Evolutionary conservation across 2,113 vertebrate genomes (phyloP).

Genomic region (Pomatostomus ruficeps): DNA sequence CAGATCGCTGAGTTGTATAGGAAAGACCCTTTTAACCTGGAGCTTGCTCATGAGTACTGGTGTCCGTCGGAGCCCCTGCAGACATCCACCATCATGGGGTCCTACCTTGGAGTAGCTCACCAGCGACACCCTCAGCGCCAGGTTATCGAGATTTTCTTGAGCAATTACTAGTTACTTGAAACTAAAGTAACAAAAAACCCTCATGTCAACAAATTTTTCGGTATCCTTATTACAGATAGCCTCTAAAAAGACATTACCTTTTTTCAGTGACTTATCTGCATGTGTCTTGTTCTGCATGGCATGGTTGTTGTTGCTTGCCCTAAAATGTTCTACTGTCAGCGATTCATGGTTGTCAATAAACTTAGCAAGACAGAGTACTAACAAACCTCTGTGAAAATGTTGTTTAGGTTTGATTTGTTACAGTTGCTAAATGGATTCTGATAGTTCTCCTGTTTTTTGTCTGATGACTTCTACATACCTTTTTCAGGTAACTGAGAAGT

Average conservation of each 20-base stretch:
- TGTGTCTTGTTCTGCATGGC: not conserved
- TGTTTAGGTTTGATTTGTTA: not conserved
- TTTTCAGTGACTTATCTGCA: not conserved
- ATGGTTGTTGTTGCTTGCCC: not conserved
- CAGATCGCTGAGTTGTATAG: conserved; percentile 92
- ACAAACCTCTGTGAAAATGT: not conserved
- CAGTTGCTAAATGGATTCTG: not conserved
- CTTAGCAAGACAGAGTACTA: not conserved
- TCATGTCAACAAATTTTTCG: not conserved
- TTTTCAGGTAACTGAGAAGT: not conserved
- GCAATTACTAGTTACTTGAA: not conserved
- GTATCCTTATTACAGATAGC: not conserved
- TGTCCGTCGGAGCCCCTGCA: conserved; percentile 92
- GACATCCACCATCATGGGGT: conserved; percentile 84
- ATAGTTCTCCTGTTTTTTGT: not conserved
- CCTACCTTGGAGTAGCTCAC: conserved; percentile 88
- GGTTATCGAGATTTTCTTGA: conserved; percentile 59
- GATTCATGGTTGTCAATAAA: not conserved
- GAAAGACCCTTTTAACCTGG: conserved; percentile 87
- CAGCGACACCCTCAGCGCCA: conserved; percentile 96
- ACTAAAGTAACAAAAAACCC: not conserved
- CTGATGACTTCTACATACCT: not conserved
- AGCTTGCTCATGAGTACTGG: conserved; percentile 93
- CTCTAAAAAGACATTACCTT: not conserved
- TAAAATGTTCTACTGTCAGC: not conserved